These are phyloP conservation scores for Hafferia zeledoni DNA, from an alignment of 2,797 vertebrate genomes.

Conservation along the genomic window DNA sequence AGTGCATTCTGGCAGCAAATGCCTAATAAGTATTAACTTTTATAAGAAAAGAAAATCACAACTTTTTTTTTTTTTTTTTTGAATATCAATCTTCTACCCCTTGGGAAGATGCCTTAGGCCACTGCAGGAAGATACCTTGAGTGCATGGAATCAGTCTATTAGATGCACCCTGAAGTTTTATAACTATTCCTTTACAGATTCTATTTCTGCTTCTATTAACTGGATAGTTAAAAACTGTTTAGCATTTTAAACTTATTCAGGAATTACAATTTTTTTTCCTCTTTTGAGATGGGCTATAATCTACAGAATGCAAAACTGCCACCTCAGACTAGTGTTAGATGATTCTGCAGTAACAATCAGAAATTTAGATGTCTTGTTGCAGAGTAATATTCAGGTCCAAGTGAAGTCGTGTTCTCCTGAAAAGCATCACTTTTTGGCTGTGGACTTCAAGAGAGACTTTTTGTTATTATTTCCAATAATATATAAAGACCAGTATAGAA, in stretches of 20 bases:
- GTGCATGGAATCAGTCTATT: conserved; percentile 42
- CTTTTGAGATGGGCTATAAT: neutral
- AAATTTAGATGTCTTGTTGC: neutral
- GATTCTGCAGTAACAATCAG: neutral
- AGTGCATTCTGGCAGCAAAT: neutral
- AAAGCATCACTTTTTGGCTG: neutral
- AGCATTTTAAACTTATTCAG: neutral
- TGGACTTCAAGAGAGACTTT: neutral
- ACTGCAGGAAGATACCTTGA: conserved; percentile 1
- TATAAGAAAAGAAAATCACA: neutral
- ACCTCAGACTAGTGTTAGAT: neutral
- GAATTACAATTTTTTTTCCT: neutral
- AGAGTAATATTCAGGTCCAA: neutral
- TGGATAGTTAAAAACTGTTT: conserved; percentile 6
- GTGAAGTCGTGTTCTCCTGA: neutral
- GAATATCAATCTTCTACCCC: neutral
- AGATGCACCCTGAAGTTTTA: conserved; percentile 32
- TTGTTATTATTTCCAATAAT: neutral
- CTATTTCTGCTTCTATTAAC: conserved; percentile 21
- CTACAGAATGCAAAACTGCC: neutral
- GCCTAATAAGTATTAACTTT: neutral
- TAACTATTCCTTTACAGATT: neutral
- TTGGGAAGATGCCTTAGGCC: conserved; percentile 5
- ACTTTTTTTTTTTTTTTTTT: neutral
- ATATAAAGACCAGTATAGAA: neutral